A percentile compares a stretch with the other conserved stretches of the same genome.
Evolutionary conservation across 2,113 vertebrate species (phyloP).

Genomic region (Clupea harengus): DNA sequence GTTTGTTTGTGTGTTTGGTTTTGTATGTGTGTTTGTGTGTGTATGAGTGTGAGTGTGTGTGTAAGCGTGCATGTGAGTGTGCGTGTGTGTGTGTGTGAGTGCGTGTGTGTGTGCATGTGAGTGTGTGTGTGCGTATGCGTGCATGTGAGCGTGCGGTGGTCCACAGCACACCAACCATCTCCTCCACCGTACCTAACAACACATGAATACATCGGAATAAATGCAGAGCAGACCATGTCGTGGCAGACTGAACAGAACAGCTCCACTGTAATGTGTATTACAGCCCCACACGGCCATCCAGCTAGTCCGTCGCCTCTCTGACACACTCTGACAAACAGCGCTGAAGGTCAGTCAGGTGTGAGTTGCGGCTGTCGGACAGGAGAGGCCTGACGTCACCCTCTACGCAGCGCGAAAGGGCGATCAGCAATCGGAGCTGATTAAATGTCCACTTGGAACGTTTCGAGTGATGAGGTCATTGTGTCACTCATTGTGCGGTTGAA

Average conservation of each 20-base stretch:
- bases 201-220: neutral
- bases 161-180: slow-evolving; percentile 22
- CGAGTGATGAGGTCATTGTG: neutral
- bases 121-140: slow-evolving; percentile 20
- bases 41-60: neutral
- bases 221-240: neutral
- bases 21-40: neutral
- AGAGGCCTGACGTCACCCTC: slow-evolving; percentile 7
- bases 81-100: neutral
- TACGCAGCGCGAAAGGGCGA: neutral
- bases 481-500: neutral
- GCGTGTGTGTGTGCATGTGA: neutral
- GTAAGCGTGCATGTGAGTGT: slow-evolving; percentile 15
- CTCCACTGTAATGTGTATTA: too few relatives aligned
- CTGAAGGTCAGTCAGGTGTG: neutral
- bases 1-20: neutral
- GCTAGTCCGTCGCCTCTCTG: too few relatives aligned
- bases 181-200: slow-evolving; percentile 3
- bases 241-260: neutral
- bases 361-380: neutral
- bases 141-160: slow-evolving; percentile 6
- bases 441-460: neutral
- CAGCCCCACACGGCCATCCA: too few relatives aligned
- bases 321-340: neutral
- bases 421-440: slow-evolving; percentile 9